Base-by-base conservation (phyloP, 2,888 invertebrate species). In the Tetheella fluctuosa region DNA sequence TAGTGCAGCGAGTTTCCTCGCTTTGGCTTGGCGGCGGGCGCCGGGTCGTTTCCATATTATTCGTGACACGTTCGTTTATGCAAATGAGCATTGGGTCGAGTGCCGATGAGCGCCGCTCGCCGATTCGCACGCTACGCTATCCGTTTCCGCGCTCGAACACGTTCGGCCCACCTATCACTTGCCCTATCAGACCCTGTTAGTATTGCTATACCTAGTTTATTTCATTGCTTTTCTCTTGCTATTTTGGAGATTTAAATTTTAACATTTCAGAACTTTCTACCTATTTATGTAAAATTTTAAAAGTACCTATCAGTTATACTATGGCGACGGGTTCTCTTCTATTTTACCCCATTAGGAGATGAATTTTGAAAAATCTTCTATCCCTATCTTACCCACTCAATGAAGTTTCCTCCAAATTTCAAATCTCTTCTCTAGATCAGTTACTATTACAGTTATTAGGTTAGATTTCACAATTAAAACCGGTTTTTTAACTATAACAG, bases 21-120 rank as follows among this genome's bases (percentile, higher is more conserved):
- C 79, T 71, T 67, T 65, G 69, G 65, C 39, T 71, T 68, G 74
- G 69, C 72, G 73, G 71, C n/a, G 69, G 74, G 69, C 72, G 74
- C 59, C 60, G 74, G 84, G 85, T 84, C 86, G 90, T 91, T 91
- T 90, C 85, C 89, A 92, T 90, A 86, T 90, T 91, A 92, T 92
- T 91, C 91, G 79, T 81, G 79, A 81, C 92, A 91, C 91, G 92
- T 91, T 88, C 89, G 84, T 83, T 83, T 86, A 91, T 92, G 92
- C 85, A 87, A 92, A 92, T 90, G 74, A 70, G 71, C 59, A 71
- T 64, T 72, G 76, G 70, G 79, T 76, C 76, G 75, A 80, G 72
- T 68, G 68, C 69, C 68, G 64, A 60, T 65, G 67, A 64, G 58
- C 34, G 64, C 56, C 62, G 67, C 61, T 59, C 62, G 66, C 65